phyloP scores from a whole-genome alignment of 2,888 invertebrate species.

The Yponomeuta malinellus region DNA sequence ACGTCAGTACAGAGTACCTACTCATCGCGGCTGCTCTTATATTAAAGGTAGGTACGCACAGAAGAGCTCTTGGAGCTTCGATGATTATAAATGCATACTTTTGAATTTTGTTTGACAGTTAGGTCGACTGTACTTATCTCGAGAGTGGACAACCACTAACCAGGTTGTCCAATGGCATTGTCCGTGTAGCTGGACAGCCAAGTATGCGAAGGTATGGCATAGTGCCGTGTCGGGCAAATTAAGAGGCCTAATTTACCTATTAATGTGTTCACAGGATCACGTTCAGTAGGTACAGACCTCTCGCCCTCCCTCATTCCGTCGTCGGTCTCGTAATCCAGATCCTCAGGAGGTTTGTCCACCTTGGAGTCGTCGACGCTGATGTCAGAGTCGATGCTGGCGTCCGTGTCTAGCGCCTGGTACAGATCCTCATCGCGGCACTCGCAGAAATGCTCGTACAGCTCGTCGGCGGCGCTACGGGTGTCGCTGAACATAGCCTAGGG shows the following conservation, averaged over 20 bases:
- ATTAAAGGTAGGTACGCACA: constrained; percentile 41
- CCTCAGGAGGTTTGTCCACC: not conserved
- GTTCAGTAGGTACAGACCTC: too few relatives aligned
- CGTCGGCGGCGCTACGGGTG: constrained; percentile 9
- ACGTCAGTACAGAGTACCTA: not conserved
- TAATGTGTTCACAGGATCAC: too few relatives aligned
- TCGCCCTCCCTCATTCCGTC: not conserved
- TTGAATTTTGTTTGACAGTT: too few relatives aligned
- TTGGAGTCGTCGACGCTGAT: not conserved
- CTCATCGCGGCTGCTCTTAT: constrained; percentile 22
- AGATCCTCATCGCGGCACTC: constrained; percentile 38
- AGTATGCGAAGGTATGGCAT: too few relatives aligned
- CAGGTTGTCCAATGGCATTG: too few relatives aligned
- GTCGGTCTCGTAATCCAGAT: not conserved
- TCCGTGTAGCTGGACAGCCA: too few relatives aligned
- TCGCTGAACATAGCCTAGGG: not conserved
- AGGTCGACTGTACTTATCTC: too few relatives aligned
- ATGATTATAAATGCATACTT: too few relatives aligned
- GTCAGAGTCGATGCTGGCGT: not conserved
- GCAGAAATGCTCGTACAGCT: constrained; percentile 42
- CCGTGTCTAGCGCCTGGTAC: not conserved
- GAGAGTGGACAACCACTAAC: too few relatives aligned
- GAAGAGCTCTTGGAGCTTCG: constrained; percentile 38
- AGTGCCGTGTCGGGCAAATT: too few relatives aligned
- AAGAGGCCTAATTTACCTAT: too few relatives aligned